A percentile compares a stretch with the other conserved stretches of the same genome.
Conservation (phyloP, 1,140 invertebrate genomes). For the Drosophila oshimai region DNA sequence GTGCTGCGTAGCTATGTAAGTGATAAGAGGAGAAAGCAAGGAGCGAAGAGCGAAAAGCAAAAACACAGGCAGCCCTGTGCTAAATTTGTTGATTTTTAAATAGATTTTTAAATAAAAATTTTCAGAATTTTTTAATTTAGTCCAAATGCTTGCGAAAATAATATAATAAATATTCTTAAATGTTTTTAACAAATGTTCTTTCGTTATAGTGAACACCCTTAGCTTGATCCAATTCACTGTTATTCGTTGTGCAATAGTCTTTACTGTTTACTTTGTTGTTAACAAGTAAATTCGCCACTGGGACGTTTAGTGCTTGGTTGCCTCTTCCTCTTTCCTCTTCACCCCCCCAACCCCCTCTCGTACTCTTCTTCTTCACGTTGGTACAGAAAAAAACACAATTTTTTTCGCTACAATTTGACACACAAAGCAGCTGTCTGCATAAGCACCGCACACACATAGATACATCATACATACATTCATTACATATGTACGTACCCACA, state of each 20-base stretch:
- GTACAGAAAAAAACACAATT: constrained; percentile 27
- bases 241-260: no score
- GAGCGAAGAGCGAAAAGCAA: not conserved
- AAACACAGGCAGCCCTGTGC: constrained; percentile 19
- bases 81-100: constrained; percentile 5
- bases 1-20: not conserved
- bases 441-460: constrained; percentile 29
- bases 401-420: constrained; percentile 62
- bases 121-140: no score
- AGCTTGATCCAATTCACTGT: no score
- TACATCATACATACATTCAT: constrained; percentile 9
- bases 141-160: no score
- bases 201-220: no score
- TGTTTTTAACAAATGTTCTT: no score
- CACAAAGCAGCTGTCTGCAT: constrained; percentile 61
- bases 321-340: constrained; percentile 6
- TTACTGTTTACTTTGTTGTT: not conserved
- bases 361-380: constrained; percentile 25
- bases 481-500: constrained; percentile 1
- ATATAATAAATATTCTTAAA: no score
- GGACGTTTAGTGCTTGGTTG: constrained; percentile 5
- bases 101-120: not conserved
- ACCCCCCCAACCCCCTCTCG: not conserved
- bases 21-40: not conserved
- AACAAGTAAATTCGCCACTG: constrained; percentile 20